Base-by-base conservation (phyloP, 2,113 vertebrate genomes). In the Pelodiscus sinensis region DNA sequence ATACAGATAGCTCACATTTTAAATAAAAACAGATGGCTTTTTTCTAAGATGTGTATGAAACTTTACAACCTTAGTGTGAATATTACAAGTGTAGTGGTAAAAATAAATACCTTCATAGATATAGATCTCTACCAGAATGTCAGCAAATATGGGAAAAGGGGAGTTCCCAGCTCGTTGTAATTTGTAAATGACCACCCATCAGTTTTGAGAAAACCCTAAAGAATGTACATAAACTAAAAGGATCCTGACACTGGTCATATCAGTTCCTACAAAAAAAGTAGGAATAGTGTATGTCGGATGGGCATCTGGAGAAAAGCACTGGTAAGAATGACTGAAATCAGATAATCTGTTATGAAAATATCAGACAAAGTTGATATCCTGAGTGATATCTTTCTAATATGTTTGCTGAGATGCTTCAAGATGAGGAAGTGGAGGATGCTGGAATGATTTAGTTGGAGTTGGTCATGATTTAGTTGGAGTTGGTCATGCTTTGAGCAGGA, bases 131-230 rank as follows among this genome's bases (percentile, higher is more conserved):
- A 62, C 5, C 3, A 86, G 18, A 57, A 60, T 5, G 55, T 71
- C 65, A 21, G 18, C 18, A 35, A 71, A 71, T 35, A 71, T 35
- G 18, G n/a, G 62, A 86, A 80, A 86, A 89, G 11, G 60, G 71
- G 57, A 78, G 81, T 78, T 82, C 16, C n/a, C 12, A 85, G 83
- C 22, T 78, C 31, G 78, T 89, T 25, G 44, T 50, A 65, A 84
- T 56, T 14, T 15, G 71, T 58, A 22, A 44, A 86, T 87, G 81
- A 82, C 16, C 9, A 57, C 29, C 8, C 58, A 82, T 44, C 31
- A 84, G 56, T 89, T 91, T 55, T 54, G 29, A 73, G 35, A 86
- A 94, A 38, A n/a, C 90, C 68, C 35, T 58, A 91, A 44, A 77
- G 65, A 21, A 22, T 25, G 22, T 44, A 80, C 50, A 81, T 4